These are phyloP conservation scores for Girardia tigrina DNA, from an alignment of 2,888 invertebrate species.

Conservation along the genomic window DNA sequence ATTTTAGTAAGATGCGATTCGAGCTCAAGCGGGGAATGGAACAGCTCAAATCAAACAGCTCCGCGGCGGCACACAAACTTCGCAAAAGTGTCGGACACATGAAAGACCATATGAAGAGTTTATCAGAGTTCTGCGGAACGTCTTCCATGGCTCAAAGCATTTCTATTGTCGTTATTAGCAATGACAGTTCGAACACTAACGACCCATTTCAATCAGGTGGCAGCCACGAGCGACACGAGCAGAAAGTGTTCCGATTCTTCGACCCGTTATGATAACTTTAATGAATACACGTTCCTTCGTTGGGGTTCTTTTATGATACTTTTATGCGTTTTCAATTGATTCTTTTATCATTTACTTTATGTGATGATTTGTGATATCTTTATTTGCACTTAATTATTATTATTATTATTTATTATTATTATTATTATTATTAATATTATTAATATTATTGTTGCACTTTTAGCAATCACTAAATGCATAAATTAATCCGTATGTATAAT, in stretches of 20 bases:
- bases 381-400: too few relatives aligned
- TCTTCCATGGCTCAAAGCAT: not conserved
- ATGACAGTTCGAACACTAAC: not conserved
- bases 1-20: not conserved
- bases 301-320: too few relatives aligned
- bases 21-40: not conserved
- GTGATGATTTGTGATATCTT: too few relatives aligned
- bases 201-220: not conserved
- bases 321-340: too few relatives aligned
- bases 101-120: not conserved
- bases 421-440: too few relatives aligned
- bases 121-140: not conserved
- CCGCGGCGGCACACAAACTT: not conserved
- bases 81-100: not conserved
- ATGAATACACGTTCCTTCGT: too few relatives aligned
- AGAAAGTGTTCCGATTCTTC: not conserved
- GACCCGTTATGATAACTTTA: not conserved
- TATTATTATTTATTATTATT: too few relatives aligned
- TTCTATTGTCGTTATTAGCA: not conserved
- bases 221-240: not conserved
- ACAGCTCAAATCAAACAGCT: not conserved
- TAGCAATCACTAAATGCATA: too few relatives aligned
- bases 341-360: too few relatives aligned
- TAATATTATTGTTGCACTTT: too few relatives aligned
- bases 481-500: too few relatives aligned